Evolutionary conservation across 2,797 vertebrate species (phyloP).

Genomic region (Acipenser transmontanus): DNA sequence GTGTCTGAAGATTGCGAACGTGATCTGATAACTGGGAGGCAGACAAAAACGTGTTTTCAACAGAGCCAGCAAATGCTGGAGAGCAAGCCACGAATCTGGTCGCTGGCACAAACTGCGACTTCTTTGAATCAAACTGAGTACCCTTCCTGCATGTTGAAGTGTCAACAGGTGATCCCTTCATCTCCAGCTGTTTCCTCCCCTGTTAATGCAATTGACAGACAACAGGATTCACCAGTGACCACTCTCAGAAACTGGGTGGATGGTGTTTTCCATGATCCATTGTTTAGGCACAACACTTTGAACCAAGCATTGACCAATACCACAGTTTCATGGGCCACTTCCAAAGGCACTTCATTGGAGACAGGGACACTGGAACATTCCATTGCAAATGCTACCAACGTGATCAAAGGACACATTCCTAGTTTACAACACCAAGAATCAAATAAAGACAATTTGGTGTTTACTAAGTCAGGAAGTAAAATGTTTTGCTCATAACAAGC

Average conservation of each 20-base stretch:
- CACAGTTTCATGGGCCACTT: constrained; percentile 82
- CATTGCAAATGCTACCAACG: constrained; percentile 56
- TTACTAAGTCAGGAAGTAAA: constrained; percentile 81
- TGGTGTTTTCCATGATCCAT: constrained; percentile 93
- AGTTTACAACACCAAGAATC: constrained; percentile 67
- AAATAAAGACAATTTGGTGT: constrained; percentile 73
- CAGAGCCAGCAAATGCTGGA: constrained; percentile 72
- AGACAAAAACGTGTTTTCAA: constrained; percentile 75
- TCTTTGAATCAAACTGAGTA: constrained; percentile 87
- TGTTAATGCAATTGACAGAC: constrained; percentile 65
- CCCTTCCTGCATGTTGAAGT: constrained; percentile 90
- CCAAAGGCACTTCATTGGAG: constrained; percentile 84
- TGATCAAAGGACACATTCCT: constrained; percentile 67
- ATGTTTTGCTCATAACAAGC: constrained; percentile 82
- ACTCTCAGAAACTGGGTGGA: constrained; percentile 98
- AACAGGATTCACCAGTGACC: constrained; percentile 91
- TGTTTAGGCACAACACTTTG: constrained; percentile 97
- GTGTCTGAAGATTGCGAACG: constrained; percentile 62
- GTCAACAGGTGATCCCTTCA: constrained; percentile 64
- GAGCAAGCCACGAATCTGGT: constrained; percentile 93
- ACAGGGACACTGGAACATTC: constrained; percentile 66
- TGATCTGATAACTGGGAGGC: constrained; percentile 53
- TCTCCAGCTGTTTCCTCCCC: constrained; percentile 62
- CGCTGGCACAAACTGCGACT: constrained; percentile 88
- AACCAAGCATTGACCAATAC: constrained; percentile 85